phyloP scores from a whole-genome alignment of 2,888 invertebrate genomes.

The Aleiodes alternator region DNA sequence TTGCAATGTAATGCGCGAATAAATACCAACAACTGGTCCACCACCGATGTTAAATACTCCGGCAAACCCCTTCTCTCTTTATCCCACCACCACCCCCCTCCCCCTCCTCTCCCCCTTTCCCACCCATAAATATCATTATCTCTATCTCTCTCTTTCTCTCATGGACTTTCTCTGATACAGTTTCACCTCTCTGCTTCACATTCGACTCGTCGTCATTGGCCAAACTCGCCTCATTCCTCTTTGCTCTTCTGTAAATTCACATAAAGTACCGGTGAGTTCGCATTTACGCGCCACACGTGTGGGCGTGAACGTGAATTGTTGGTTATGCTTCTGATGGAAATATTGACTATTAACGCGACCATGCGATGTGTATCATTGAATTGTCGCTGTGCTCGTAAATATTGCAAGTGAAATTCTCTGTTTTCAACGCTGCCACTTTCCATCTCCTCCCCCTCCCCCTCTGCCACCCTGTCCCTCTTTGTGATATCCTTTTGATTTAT shows the following conservation, averaged over 20 bases:
- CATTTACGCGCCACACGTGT: conserved; percentile 38
- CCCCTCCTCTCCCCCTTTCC: too few relatives aligned
- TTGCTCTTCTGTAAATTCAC: conserved; percentile 28
- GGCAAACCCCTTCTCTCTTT: conserved; percentile 69
- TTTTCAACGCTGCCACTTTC: conserved; percentile 32
- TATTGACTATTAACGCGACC: conserved; percentile 73
- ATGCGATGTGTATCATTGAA: conserved; percentile 37
- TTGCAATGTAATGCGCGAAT: conserved; percentile 75
- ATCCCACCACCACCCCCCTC: conserved; percentile 53
- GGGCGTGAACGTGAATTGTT: conserved; percentile 72
- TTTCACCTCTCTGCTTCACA: conserved; percentile 41
- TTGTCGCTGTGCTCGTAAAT: conserved; percentile 29
- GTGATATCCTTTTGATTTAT: conserved; percentile 27
- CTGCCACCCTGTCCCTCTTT: neutral
- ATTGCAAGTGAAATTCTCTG: conserved; percentile 36
- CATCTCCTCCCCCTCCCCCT: neutral
- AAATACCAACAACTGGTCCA: conserved; percentile 75
- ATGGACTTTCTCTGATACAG: neutral
- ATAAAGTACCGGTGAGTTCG: conserved; percentile 39
- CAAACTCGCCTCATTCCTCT: conserved; percentile 19
- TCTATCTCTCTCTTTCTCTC: conserved; percentile 57
- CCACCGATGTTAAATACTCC: conserved; percentile 73
- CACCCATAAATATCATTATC: conserved; percentile 61
- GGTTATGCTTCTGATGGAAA: conserved; percentile 76
- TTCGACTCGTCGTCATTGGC: conserved; percentile 41